Conservation (phyloP, 1,140 invertebrate species). For the Stegodyphus mimosarum region DNA sequence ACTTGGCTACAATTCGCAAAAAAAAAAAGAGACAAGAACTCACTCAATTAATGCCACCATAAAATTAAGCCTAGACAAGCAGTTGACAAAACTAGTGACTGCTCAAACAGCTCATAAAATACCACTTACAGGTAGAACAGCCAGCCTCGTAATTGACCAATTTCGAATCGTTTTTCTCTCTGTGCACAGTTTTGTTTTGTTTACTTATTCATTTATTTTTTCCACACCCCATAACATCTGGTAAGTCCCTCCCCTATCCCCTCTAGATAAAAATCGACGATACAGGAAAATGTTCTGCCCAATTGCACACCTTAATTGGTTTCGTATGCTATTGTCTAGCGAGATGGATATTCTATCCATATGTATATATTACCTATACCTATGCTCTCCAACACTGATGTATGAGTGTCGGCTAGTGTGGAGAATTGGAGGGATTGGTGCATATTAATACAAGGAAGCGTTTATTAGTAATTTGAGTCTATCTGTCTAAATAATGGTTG, state of each 20-base stretch:
- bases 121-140: slow-evolving; percentile 13
- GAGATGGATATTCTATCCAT: background rate
- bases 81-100: slow-evolving; percentile 23
- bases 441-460: slow-evolving; percentile 55
- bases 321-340: background rate
- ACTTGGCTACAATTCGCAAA: background rate
- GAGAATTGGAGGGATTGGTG: background rate
- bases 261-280: slow-evolving; percentile 46
- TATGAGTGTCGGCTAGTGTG: too few species aligned
- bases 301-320: slow-evolving; percentile 49
- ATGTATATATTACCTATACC: slow-evolving; percentile 3
- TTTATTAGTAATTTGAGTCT: slow-evolving; percentile 54
- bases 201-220: slow-evolving; percentile 3
- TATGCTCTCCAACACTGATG: too few species aligned
- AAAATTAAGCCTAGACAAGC: slow-evolving; percentile 34
- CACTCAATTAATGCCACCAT: slow-evolving; percentile 40
- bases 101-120: slow-evolving; percentile 44
- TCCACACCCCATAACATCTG: slow-evolving; percentile 16
- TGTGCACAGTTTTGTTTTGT: background rate
- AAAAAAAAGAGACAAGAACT: background rate
- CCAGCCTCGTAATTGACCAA: slow-evolving; percentile 35
- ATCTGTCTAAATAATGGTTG: background rate
- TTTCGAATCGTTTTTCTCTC: slow-evolving; percentile 7
- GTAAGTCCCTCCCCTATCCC: background rate
- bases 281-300: slow-evolving; percentile 46